phyloP scores from a whole-genome alignment of 2,113 vertebrate genomes.

The Charina bottae region DNA sequence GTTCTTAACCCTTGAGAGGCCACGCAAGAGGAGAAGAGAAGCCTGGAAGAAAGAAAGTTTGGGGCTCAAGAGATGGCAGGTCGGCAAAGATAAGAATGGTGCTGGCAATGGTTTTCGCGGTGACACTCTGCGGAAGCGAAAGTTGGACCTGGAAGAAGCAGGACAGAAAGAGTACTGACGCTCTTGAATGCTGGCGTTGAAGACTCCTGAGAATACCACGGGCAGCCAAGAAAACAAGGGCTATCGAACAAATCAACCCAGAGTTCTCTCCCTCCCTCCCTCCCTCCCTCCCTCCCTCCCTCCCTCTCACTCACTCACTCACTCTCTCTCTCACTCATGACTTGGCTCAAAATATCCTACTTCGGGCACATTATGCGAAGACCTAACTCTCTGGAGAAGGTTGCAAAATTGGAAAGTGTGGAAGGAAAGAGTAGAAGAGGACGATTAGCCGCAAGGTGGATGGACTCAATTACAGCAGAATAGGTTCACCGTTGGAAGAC shows the following conservation, averaged over 20 bases:
- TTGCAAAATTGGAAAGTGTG: background rate
- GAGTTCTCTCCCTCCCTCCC: background rate
- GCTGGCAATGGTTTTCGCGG: background rate
- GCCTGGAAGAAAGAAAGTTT: background rate
- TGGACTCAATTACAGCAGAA: background rate
- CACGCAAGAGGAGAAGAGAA: background rate
- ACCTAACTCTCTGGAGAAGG: background rate
- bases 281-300: background rate
- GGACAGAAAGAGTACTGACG: background rate
- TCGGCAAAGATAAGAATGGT: background rate
- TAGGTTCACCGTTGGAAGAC: background rate
- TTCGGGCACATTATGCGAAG: background rate
- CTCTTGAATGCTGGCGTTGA: background rate
- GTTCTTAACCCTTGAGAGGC: conserved; percentile 58
- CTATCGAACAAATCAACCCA: background rate
- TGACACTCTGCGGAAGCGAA: background rate
- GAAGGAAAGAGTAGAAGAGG: background rate
- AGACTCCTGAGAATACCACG: background rate
- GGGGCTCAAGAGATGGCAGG: background rate
- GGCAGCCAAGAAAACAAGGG: background rate
- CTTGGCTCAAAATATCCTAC: background rate
- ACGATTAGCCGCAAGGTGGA: background rate
- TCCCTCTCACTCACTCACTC: background rate
- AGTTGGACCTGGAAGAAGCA: background rate
- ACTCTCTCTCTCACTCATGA: background rate